Conservation (phyloP, 1,140 invertebrate species). For the Diachasmimorpha longicaudata region DNA sequence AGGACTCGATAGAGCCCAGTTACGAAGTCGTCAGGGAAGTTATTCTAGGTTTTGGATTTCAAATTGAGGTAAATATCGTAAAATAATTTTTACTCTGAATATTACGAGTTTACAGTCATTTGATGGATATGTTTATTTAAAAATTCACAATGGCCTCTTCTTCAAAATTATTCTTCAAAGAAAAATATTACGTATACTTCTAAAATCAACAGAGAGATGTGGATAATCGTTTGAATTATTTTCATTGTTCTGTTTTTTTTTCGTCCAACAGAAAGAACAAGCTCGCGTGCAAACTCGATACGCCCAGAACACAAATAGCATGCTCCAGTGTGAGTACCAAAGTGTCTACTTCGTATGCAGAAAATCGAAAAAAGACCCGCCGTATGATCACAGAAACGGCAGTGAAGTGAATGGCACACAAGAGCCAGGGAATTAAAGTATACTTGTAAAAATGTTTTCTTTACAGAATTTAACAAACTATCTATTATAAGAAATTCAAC, state of each 20-base stretch:
- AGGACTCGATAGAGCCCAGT: conserved; percentile 93
- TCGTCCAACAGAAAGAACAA: conserved; percentile 73
- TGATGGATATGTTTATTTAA: too few species aligned
- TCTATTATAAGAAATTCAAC: too few species aligned
- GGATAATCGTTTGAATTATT: neutral
- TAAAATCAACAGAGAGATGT: too few species aligned
- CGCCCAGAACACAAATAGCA: conserved; percentile 90
- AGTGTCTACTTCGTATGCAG: conserved; percentile 89
- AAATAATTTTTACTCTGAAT: conserved; percentile 5
- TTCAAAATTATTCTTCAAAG: neutral
- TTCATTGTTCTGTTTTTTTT: conserved; percentile 26
- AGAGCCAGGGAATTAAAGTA: conserved; percentile 39
- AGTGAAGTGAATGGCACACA: conserved; percentile 46
- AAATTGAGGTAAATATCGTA: conserved; percentile 72
- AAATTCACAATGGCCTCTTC: too few species aligned
- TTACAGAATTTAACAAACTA: neutral
- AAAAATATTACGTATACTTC: neutral
- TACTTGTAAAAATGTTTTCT: neutral
- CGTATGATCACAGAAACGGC: conserved; percentile 44
- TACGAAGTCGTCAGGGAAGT: conserved; percentile 85
- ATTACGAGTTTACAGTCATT: too few species aligned
- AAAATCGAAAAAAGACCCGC: conserved; percentile 66
- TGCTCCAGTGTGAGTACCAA: conserved; percentile 89
- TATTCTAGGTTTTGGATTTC: conserved; percentile 86
- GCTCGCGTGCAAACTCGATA: conserved; percentile 84